phyloP scores from a whole-genome alignment of 2,113 vertebrate species.

The Solea solea region DNA sequence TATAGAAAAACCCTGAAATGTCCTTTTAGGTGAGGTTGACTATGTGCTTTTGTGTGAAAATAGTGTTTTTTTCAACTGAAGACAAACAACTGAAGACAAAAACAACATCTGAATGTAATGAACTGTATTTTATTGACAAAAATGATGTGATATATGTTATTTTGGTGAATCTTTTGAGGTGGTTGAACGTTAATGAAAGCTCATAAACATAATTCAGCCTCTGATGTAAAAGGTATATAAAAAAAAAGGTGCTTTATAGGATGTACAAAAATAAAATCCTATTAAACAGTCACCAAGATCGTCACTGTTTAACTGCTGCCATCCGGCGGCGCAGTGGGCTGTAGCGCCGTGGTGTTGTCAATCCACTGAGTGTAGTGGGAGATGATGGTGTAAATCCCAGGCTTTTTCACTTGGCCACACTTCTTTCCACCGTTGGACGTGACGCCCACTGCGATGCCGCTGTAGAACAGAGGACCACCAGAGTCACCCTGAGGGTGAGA shows the following conservation, averaged over 20 bases:
- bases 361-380: slow-evolving; percentile 86
- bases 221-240: no score
- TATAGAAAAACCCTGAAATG: no score
- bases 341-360: slow-evolving; percentile 58
- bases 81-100: background rate
- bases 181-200: no score
- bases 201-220: no score
- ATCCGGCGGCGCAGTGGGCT: background rate
- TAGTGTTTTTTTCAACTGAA: no score
- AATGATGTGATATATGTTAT: no score
- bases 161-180: no score
- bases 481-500: slow-evolving; percentile 68
- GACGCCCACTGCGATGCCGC: slow-evolving; percentile 81
- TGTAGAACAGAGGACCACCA: slow-evolving; percentile 73
- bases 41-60: no score
- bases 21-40: no score
- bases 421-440: slow-evolving; percentile 88
- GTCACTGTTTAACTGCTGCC: background rate
- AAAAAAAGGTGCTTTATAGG: no score
- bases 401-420: slow-evolving; percentile 82
- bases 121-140: slow-evolving; percentile 29
- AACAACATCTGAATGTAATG: background rate
- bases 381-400: slow-evolving; percentile 87
- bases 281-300: no score
- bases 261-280: no score